Evolutionary conservation across 2,797 vertebrate genomes (phyloP), one percentile per base, ranked within the genome.

Genomic region (Chanos chanos): DNA sequence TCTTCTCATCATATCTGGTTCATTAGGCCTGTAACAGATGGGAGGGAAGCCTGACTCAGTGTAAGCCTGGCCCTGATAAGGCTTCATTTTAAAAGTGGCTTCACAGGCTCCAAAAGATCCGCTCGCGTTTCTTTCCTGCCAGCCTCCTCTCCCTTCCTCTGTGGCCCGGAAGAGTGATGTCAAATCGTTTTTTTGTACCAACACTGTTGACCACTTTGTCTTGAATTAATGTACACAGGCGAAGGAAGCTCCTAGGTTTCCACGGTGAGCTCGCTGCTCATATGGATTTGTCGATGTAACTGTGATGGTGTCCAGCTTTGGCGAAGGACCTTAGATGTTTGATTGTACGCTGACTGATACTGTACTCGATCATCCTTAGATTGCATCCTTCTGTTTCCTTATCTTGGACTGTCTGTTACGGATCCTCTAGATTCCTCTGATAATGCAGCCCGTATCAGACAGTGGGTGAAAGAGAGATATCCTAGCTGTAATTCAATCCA

Each of bases 141-240:
- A 34, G 6, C 27, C 49, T 56, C 28, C 27, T 25, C 39, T 41
- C 34, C 22, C 61, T 50, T 43, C 65, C 50, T 27, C 50, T 16
- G 12, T 37, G 59, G 48, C 67, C 51, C 54, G 40, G 68, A 52
- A 41, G 65, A 66, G 64, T 70, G 68, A 76, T 64, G 51, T 39
- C 62, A 73, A 76, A 76, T 73, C 76, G 68, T 71, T 71, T 76
- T 73, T 71, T 68, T 51, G 58, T 73, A 43, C 55, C 37, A 64
- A 68, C 61, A 61, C 74, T 60, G 68, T 71, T 76, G 74, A 76
- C 71, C 74, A 71, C 71, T 71, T 71, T 59, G 62, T 71, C 68
- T 71, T 73, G 73, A 62, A 71, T 76, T 60, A 71, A 76, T 73
- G 71, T 66, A 65, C 61, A 62, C 39, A 24, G 68, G 68, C 52